Evolutionary conservation across 2,113 vertebrate genomes (phyloP), one percentile per base, ranked within the genome.

Genomic region (Myotis brandtii): DNA sequence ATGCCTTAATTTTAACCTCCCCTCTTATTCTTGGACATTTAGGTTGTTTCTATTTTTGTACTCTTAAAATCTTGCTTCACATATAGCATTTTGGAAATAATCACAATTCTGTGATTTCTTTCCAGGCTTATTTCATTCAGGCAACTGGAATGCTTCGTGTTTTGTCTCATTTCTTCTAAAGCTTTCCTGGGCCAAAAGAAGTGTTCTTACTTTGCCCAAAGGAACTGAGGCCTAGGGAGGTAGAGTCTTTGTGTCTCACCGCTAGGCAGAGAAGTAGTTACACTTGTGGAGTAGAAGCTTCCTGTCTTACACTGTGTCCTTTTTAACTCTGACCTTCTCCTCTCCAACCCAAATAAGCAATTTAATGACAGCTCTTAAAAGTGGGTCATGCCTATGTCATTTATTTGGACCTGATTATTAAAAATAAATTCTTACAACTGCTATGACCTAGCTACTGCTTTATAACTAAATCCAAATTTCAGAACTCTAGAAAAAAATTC

Each of bases 121-220:
- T 92, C 95, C 91, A 92, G 92, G 83, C 87, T 91, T 97, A 93
- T 95, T 96, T 97, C 76, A 94, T 91, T 96, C 77, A 95, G 87
- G 70, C 91, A 97, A 48, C 85, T 3, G 10, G 95, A 87, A 95
- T 93, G 85, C 85, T 96, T 95, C 86, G 93, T 93, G 86, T 95
- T 97, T 96, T 96, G 76, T 94, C 84, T 97, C 70, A 96, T 94
- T 97, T 95, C 85, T 95, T 87, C 94, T 90, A 94, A 92, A 92
- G 81, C 64, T 97, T 95, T 97, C 85, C 91, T 96, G 91, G 77
- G 77, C 86, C 96, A 94, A 97, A 95, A 93, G 83, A 83, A 83
- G 90, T 94, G 14, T 90, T 93, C 70, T 96, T 87, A 70, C 70
- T 96, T 97, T 95, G 62, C 62, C 95, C 85, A 95, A 21, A 96